Evolutionary conservation across 2,888 invertebrate genomes (phyloP), one percentile per base, ranked within the genome.

Genomic region (Cyclophora punctaria): DNA sequence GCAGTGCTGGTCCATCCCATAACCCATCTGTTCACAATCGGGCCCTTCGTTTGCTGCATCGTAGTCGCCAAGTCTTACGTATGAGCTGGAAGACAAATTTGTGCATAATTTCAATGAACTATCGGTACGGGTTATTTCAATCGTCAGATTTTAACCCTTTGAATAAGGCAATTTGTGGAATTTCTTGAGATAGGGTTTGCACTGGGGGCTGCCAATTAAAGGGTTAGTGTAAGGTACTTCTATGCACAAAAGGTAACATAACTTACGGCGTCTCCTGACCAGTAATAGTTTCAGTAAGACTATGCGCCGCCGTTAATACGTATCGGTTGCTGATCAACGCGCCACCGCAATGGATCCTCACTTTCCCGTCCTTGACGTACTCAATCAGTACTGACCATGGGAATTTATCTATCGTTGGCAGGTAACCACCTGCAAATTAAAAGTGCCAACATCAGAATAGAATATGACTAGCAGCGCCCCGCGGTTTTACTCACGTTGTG

Each of bases 331-430:
- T 89, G 56, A 91, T 90, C 2, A 91, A 73, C 2, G 80, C 75
- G 0, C 88, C 90, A 0, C 89, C 90, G 59, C 91, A 90, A 0
- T 83, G 66, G 49, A 82, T 75, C 49, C 74, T 79, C 37, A 70
- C 64, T 44, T 53, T 62, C 44, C 62, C 60, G 7, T 68, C 59
- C 7, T 58, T 64, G 2, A 52, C 48, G 63, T 90, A 90, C 52
- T 88, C 78, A 48, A 91, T 69, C 33, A 90, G 69, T 0, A 78
- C 82, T 70, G 90, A 68, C 90, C 90, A 91, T 0, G 90, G 90
- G 66, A 88, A 90, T 59, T 90, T 89, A 46, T 88, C 89, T 4
- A 90, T 60, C 0, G 57, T 57, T 0, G 90, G 83, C 48, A 71
- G 75, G 4, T 57, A 68, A 3, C 77, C 78, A 50, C 75, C 76